Evolutionary conservation across 2,113 vertebrate species (phyloP), one percentile per base, ranked within the genome.

Genomic region (Platysternon megacephalum): DNA sequence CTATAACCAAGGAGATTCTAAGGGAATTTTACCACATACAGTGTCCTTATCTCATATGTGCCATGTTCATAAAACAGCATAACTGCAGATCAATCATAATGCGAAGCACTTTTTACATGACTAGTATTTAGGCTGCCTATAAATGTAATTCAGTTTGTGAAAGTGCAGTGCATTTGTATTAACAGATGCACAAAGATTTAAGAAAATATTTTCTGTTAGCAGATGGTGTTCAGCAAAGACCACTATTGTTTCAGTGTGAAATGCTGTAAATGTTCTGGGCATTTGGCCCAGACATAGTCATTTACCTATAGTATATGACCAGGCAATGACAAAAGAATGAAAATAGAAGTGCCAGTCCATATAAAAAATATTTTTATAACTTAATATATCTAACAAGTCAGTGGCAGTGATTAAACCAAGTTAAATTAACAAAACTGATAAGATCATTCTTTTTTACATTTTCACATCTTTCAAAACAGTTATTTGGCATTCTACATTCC

Each of bases 181-280:
- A 97, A 85, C 92, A 96, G 94, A 95, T 94, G 90, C 85, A 94
- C 91, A 96, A 94, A 91, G 85, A 93, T 97, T 93, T 80, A 68
- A 80, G 91, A 93, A 91, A 96, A 95, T 85, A 86, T 58, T 35
- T 56, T 93, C 80, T 96, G 97, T 97, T 97, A 98, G 98, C 98
- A 98, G 98, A 98, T 98, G 98, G 92, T 96, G 98, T 97, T 97
- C 97, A 98, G 99, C 98, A 99, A 98, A 99, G 98, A 96, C 96
- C 93, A 91, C 96, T 98, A 98, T 99, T 99, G 99, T 99, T 99
- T 98, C 95, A 94, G 96, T 90, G 93, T 96, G 97, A 97, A 98
- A 98, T 98, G 97, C 97, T 97, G 98, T 97, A 95, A 98, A 97
- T 98, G 97, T 98, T 98, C 98, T 98, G 98, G 98, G 98, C 98